Evolutionary conservation across 2,888 invertebrate genomes (phyloP), one percentile per base, ranked within the genome.

Genomic region (Drosophila testacea): DNA sequence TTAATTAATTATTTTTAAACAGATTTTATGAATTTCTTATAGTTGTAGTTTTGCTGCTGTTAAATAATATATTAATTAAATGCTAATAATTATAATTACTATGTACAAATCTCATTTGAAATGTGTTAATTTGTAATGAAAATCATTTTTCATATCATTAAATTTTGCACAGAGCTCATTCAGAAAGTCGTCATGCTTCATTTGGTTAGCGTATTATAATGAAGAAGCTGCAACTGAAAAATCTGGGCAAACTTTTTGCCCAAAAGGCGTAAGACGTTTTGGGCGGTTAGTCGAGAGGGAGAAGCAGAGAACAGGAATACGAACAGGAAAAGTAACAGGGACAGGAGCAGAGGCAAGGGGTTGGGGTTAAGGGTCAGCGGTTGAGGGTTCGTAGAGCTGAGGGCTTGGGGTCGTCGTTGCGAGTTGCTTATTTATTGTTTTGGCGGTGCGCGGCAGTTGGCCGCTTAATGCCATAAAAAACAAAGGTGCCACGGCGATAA

Each of bases 401-500:
- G 55, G 56, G 41, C 50, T 54, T 41, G 41, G 59, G 73, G 69
- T 69, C 61, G 73, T 32, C 47, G 67, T 30, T 62, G 56, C 60
- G 78, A 68, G 78, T 64, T 75, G 57, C 69, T 76, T 85, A 83
- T 88, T 83, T 88, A 88, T 83, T 83, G 86, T 88, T 85, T 82
- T 88, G 73, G 75, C 75, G 86, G 83, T 77, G 77, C 75, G 67
- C 69, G 82, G 82, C 88, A 87, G 88, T 83, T 83, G 81, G 84
- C 67, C 76, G 85, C 85, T 83, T 81, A 76, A 76, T 66, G 83
- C 86, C 83, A 86, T 88, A 85, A 83, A 83, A 88, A 83, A 75
- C 86, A 83, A 83, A 88, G 83, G 83, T 83, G 83, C 88, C 78
- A 77, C 71, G 75, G 68, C 88, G 79, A 83, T 83, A 82, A 88